A percentile compares a stretch with the other conserved stretches of the same genome.
Conservation (phyloP, 2,113 vertebrate genomes). For the Ivindomyrus marchei region DNA sequence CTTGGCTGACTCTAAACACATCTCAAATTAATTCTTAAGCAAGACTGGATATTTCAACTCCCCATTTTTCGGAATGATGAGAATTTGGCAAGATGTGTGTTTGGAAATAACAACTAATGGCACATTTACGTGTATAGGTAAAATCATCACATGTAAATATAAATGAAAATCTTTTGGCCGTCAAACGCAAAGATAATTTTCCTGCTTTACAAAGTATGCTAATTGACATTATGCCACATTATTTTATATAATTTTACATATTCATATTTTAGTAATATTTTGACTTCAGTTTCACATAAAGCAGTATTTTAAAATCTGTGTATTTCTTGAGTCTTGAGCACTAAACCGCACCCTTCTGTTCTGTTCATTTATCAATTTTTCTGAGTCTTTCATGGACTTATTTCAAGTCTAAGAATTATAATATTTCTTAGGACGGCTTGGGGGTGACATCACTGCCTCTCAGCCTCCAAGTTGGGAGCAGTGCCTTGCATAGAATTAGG, state of each 20-base stretch:
- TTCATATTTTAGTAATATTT: background rate
- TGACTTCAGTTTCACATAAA: background rate
- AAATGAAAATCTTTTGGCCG: background rate
- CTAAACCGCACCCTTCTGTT: background rate
- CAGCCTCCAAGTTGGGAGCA: background rate
- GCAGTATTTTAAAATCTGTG: background rate
- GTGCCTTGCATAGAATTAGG: background rate
- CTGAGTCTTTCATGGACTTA: background rate
- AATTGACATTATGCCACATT: background rate
- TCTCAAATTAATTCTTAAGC: slow-evolving; percentile 1
- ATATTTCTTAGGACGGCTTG: background rate
- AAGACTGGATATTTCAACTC: background rate
- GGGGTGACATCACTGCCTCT: background rate
- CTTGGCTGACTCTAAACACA: background rate
- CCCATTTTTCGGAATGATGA: background rate
- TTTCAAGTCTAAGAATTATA: background rate
- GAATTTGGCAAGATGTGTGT: background rate
- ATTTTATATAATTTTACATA: background rate
- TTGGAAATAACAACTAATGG: background rate
- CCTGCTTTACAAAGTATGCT: background rate
- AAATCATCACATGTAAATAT: background rate
- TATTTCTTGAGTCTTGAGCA: background rate
- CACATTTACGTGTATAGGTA: background rate
- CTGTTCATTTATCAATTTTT: background rate
- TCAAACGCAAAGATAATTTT: background rate